Conservation (phyloP, 2,113 vertebrate species). For the Melanostigma gelatinosum region DNA sequence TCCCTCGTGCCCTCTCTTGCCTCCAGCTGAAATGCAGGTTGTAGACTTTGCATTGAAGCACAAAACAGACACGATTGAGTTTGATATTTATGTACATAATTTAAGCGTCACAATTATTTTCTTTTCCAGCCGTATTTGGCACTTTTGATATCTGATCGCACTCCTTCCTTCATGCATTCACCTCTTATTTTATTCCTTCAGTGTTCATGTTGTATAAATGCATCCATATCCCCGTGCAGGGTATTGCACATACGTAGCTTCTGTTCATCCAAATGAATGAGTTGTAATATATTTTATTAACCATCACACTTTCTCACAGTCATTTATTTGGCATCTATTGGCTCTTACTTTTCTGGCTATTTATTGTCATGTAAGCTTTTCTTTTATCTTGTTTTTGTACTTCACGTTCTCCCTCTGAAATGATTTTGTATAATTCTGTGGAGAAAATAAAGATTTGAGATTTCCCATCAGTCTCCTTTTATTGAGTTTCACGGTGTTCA, state of each 20-base stretch:
- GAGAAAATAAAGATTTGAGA: slow-evolving; percentile 64
- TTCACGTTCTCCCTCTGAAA: slow-evolving; percentile 27
- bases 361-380: slow-evolving; percentile 67
- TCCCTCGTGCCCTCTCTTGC: slow-evolving; percentile 32
- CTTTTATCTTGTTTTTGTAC: slow-evolving; percentile 40
- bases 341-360: slow-evolving; percentile 52
- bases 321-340: slow-evolving; percentile 34
- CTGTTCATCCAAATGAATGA: slow-evolving; percentile 54
- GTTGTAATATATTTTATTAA: slow-evolving; percentile 79
- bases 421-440: slow-evolving; percentile 49
- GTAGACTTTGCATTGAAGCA: slow-evolving; percentile 54
- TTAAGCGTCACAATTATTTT: background rate
- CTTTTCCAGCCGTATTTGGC: background rate
- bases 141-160: background rate
- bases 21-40: slow-evolving; percentile 55
- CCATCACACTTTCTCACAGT: slow-evolving; percentile 18
- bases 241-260: slow-evolving; percentile 18
- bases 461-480: slow-evolving; percentile 32
- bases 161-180: slow-evolving; percentile 13
- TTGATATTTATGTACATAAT: slow-evolving; percentile 15
- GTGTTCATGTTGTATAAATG: background rate
- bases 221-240: slow-evolving; percentile 1
- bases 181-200: background rate
- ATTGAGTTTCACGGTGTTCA: background rate
- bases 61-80: slow-evolving; percentile 34